Evolutionary conservation across 2,113 vertebrate species (phyloP).

Genomic region (Pelvicachromis taeniatus): DNA sequence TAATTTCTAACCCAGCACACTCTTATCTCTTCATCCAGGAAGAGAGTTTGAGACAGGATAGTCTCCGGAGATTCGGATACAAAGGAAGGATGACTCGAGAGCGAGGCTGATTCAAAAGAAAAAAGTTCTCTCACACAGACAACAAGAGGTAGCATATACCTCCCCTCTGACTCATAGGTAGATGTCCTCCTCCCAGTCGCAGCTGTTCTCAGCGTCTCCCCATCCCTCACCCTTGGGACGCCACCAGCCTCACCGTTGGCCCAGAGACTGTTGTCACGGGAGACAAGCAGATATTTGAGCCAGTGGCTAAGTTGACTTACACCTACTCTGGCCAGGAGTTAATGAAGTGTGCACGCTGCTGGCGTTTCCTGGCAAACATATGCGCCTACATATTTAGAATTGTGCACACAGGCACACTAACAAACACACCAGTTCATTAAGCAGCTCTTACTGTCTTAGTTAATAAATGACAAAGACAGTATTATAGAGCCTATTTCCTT

Average conservation of each 20-base stretch:
- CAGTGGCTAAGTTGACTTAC: conserved; percentile 37
- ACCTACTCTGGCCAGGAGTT: conserved; percentile 51
- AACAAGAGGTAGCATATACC: not conserved
- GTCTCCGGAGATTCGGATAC: not conserved
- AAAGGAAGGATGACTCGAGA: not conserved
- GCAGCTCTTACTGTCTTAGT: conserved; percentile 44
- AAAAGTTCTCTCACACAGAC: not conserved
- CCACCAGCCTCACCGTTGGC: conserved; percentile 43
- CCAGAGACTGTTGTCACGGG: conserved; percentile 59
- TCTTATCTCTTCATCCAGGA: not conserved
- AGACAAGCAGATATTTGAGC: conserved; percentile 50
- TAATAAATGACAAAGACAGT: conserved; percentile 48
- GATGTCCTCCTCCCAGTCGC: conserved; percentile 35
- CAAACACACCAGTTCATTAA: conserved; percentile 37
- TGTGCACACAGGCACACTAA: conserved; percentile 13
- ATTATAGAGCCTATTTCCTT: conserved; percentile 1
- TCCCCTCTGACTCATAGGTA: conserved; percentile 12
- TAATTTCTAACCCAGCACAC: not conserved
- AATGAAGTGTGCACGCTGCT: conserved; percentile 60
- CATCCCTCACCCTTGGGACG: conserved; percentile 24
- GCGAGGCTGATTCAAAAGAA: not conserved
- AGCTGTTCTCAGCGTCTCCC: conserved; percentile 44
- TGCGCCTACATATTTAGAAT: not conserved
- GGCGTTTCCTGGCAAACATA: conserved; percentile 23
- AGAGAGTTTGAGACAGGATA: not conserved